Evolutionary conservation across 2,888 invertebrate species (phyloP).

Genomic region (Boloria selene): DNA sequence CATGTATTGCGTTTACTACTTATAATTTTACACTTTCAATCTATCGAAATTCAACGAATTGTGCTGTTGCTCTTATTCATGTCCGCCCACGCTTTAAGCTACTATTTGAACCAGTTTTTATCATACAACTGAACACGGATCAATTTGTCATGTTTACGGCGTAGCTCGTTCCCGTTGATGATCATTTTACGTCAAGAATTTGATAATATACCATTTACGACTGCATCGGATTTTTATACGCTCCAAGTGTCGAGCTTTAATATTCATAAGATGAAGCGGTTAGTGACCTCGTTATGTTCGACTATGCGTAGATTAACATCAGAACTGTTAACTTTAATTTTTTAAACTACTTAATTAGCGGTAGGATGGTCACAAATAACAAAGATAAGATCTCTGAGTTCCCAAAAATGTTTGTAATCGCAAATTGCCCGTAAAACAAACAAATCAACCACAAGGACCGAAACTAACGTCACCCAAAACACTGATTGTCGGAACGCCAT

Average conservation of each 20-base stretch:
- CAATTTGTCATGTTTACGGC: conserved; percentile 47
- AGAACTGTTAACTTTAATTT: conserved; percentile 53
- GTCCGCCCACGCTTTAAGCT: conserved; percentile 38
- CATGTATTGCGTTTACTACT: conserved; percentile 26
- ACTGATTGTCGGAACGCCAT: conserved; percentile 48
- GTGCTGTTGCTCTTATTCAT: conserved; percentile 32
- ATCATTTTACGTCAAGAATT: conserved; percentile 45
- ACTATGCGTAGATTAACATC: conserved; percentile 70
- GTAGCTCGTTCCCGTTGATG: conserved; percentile 43
- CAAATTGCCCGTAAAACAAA: conserved; percentile 79
- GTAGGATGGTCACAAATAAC: conserved; percentile 52
- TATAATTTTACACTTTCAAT: conserved; percentile 37
- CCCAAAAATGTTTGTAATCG: conserved; percentile 60
- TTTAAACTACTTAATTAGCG: conserved; percentile 65
- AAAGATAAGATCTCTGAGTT: conserved; percentile 49
- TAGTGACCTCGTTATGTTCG: conserved; percentile 71
- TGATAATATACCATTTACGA: conserved; percentile 47
- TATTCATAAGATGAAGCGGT: conserved; percentile 71
- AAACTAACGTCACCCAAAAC: conserved; percentile 71
- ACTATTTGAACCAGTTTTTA: conserved; percentile 40
- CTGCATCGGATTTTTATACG: conserved; percentile 56
- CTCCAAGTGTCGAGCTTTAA: conserved; percentile 56
- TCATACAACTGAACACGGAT: conserved; percentile 39
- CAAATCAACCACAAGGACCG: conserved; percentile 67
- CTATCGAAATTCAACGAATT: conserved; percentile 35